phyloP scores from a whole-genome alignment of 37 sponge, comb jelly and placozoan genomes.

The Spongia lamella region DNA sequence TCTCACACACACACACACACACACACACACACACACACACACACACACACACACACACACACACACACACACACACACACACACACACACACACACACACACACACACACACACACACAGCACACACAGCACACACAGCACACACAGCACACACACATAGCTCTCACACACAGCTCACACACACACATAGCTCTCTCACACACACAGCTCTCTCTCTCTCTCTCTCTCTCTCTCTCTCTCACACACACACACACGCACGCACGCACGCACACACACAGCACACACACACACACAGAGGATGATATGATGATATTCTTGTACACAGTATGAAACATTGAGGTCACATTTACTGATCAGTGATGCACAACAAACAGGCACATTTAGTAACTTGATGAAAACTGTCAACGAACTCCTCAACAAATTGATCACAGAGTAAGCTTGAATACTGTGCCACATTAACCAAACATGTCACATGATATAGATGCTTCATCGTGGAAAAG shows the following conservation, averaged over 20 bases:
- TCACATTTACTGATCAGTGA: no score
- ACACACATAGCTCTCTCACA: not conserved
- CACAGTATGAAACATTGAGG: no score
- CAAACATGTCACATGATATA: slow-evolving; percentile 10
- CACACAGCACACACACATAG: no score
- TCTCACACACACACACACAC: not conserved
- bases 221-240: slow-evolving; percentile 15
- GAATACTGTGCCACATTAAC: not conserved
- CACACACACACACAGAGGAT: no score
- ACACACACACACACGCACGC: not conserved
- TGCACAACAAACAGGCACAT: not conserved
- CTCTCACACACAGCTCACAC: not conserved
- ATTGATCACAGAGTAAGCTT: not conserved
- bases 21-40: no score
- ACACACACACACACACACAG: no score
- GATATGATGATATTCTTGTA: no score
- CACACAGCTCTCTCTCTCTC: slow-evolving; percentile 1
- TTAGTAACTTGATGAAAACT: not conserved
- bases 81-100: no score
- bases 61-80: no score
- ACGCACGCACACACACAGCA: not conserved
- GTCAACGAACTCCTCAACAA: not conserved
- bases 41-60: no score
- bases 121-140: no score
- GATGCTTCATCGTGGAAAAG: slow-evolving; percentile 94